Evolutionary conservation across 1,140 invertebrate genomes (phyloP).

Genomic region (Aphelenchoides besseyi): DNA sequence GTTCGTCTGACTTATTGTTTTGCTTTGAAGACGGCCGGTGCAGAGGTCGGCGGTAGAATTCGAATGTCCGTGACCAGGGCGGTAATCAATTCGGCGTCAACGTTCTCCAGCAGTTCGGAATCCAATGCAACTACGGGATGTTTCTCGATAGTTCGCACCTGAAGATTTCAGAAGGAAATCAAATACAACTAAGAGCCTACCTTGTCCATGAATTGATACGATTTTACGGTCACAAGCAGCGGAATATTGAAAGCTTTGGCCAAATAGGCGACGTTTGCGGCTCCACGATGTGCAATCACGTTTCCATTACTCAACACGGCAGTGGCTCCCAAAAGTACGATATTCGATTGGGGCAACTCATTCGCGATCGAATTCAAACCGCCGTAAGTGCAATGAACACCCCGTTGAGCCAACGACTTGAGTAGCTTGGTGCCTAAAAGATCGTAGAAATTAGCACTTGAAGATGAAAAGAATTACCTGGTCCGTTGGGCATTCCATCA

Average conservation of each 20-base stretch:
- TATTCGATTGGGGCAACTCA: constrained; percentile 23
- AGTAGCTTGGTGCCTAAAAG: constrained; percentile 10
- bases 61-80: constrained; percentile 29
- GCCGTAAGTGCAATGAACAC: constrained; percentile 31
- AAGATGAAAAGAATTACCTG: constrained; percentile 10
- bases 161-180: constrained; percentile 10
- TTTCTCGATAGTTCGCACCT: constrained; percentile 19
- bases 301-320: constrained; percentile 27
- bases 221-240: constrained; percentile 18
- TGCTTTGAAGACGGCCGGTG: constrained; percentile 27
- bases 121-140: constrained; percentile 14
- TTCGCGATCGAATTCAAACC: constrained; percentile 28
- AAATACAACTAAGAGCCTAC: constrained; percentile 12
- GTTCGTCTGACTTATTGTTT: constrained; percentile 23
- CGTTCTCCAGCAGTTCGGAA: constrained; percentile 11
- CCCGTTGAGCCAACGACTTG: constrained; percentile 18
- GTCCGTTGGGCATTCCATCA: constrained; percentile 16
- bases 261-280: constrained; percentile 1
- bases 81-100: constrained; percentile 26
- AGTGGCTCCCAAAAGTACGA: constrained; percentile 24
- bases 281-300: constrained; percentile 20
- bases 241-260: constrained; percentile 28
- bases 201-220: constrained; percentile 33
- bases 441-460: not conserved
- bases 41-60: constrained; percentile 25